These are phyloP conservation scores for Drosophila antonietae DNA, from an alignment of 2,888 invertebrate species.

Conservation along the genomic window DNA sequence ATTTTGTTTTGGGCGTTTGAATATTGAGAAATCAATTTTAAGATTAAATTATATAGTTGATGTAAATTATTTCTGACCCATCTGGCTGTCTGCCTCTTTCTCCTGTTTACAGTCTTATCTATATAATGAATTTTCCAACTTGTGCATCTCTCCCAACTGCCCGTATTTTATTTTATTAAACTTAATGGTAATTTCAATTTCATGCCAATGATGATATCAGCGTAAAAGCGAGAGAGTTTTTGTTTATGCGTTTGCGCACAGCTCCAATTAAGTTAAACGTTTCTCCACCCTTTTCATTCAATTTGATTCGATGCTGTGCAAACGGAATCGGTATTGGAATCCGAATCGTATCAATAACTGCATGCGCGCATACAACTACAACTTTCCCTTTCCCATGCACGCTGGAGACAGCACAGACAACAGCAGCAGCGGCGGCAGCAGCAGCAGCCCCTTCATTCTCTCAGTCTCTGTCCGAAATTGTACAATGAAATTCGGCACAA, in stretches of 20 bases:
- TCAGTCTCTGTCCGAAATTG: constrained; percentile 34
- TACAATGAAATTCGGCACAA: constrained; percentile 79
- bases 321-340: constrained; percentile 17
- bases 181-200: constrained; percentile 18
- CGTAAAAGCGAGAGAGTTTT: constrained; percentile 5
- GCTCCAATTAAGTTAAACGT: constrained; percentile 71
- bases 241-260: constrained; percentile 20
- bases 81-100: neutral
- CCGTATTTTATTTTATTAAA: constrained; percentile 23
- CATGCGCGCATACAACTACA: constrained; percentile 47
- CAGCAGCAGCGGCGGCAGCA: neutral
- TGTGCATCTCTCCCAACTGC: neutral
- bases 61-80: too few species aligned
- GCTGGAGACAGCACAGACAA: constrained; percentile 3
- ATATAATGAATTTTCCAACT: neutral
- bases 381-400: constrained; percentile 74
- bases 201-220: constrained; percentile 44
- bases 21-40: too few species aligned
- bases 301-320: constrained; percentile 48
- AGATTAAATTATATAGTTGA: too few species aligned
- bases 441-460: constrained; percentile 8
- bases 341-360: constrained; percentile 67
- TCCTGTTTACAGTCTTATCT: neutral
- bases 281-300: constrained; percentile 73
- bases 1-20: neutral